Base-by-base conservation (phyloP, 2,797 vertebrate genomes). In the Microcaecilia unicolor region DNA sequence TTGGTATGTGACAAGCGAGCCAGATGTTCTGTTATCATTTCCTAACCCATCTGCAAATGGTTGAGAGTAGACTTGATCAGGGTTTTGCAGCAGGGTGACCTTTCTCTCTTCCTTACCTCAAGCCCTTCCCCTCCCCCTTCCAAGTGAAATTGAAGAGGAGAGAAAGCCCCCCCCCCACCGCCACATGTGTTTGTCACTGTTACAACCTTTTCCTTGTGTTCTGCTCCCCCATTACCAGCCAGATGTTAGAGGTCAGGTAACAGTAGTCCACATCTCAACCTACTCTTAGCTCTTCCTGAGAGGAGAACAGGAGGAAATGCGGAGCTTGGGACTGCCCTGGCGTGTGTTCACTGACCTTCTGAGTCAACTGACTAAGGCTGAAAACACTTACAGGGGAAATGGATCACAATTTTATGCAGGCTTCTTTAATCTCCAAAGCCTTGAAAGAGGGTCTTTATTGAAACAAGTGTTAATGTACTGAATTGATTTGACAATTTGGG, bases 341-440 rank as follows among this genome's bases (percentile, higher is more conserved):
- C 48, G 45, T 51, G 66, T 64, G 61, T 51, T 41, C 9, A n/a
- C 39, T 78, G 79, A 78, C 70, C 74, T 70, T 67, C 59, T 19
- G 14, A 72, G 61, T 75, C 75, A 72, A 76, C 70, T 32, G 54
- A 43, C 58, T 51, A 54, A 0, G 46, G 58, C 70, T 72, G 73
- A 77, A 72, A 78, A 69, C 69, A 76, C 73, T 80, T 73, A 75
- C 32, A 58, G 67, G 64, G 66, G 67, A 74, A 72, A 58, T n/a
- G 66, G 55, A 70, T 55, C 74, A 69, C 63, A 55, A 72, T 80
- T 70, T 67, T 71, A 66, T 59, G 61, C 44, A 41, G 61, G 44
- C 41, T 40, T 30, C 50, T 65, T 49, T n/a, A n/a, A 58, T 67
- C 71, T 75, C 67, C 11, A 1, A 70, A 73, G 60, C 54, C 60